Percentiles rank a stretch among this genome's conserved stretches.
Conservation (phyloP, 2,113 vertebrate species). For the Eclectus roratus region DNA sequence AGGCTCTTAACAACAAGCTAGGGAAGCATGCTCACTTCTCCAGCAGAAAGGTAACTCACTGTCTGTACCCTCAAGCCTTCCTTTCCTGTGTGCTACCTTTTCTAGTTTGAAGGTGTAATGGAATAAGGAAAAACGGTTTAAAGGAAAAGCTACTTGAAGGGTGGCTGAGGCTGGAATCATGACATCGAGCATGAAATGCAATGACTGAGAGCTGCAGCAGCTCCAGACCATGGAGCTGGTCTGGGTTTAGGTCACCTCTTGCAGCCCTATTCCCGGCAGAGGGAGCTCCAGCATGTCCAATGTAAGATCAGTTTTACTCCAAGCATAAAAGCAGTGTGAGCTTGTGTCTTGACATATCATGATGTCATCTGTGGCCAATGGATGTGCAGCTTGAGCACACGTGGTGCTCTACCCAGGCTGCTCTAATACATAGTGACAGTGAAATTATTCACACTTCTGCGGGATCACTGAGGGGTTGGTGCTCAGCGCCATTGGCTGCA, state of each 20-base stretch:
- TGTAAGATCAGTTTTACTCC: background rate
- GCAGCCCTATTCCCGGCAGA: slow-evolving; percentile 44
- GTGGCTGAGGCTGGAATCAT: background rate
- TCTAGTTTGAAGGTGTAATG: fast-evolving
- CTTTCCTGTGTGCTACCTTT: background rate
- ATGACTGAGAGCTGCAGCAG: background rate
- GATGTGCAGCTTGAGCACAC: background rate
- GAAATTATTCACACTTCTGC: slow-evolving; percentile 64
- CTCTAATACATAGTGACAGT: slow-evolving; percentile 52
- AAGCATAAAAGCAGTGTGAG: background rate
- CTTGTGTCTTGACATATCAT: slow-evolving; percentile 50
- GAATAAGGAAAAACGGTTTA: background rate
- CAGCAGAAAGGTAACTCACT: slow-evolving; percentile 88
- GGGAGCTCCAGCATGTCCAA: slow-evolving; percentile 63
- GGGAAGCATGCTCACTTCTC: slow-evolving; percentile 93
- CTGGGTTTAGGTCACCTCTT: background rate
- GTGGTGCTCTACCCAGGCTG: slow-evolving; percentile 52
- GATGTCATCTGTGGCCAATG: slow-evolving; percentile 81
- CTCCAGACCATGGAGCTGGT: fast-evolving
- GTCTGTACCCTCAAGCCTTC: background rate
- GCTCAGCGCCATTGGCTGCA: background rate
- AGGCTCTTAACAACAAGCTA: slow-evolving; percentile 91
- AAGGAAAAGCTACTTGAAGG: background rate
- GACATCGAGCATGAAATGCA: fast-evolving
- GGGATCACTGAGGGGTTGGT: background rate